Conservation (phyloP, 2,113 vertebrate genomes). For the Tichodroma muraria region DNA sequence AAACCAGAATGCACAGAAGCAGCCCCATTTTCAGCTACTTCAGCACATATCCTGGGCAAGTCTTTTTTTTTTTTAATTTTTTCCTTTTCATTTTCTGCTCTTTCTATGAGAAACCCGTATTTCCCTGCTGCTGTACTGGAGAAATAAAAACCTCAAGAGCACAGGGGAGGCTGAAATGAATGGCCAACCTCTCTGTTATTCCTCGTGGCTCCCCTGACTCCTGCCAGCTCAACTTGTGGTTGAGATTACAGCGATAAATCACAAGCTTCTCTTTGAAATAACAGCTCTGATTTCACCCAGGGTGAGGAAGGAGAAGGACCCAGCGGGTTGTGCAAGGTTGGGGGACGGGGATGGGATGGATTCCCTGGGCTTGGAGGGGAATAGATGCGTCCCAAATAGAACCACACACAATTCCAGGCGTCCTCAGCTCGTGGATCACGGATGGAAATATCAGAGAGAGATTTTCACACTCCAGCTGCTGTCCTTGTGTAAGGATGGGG, state of each 20-base stretch:
- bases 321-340: not conserved
- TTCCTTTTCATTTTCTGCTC: not conserved
- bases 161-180: conserved; percentile 33
- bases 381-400: fast-evolving
- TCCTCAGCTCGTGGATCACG: fast-evolving
- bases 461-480: not conserved
- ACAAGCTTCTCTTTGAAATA: conserved; percentile 57
- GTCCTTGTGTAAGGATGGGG: not conserved
- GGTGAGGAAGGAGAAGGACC: not conserved
- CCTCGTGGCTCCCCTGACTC: conserved; percentile 38
- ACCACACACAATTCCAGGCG: not conserved
- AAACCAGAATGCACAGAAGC: not conserved
- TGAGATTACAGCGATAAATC: conserved; percentile 58
- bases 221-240: conserved; percentile 59
- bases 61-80: no score
- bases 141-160: conserved; percentile 42
- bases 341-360: fast-evolving
- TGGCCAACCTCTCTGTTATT: not conserved
- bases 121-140: not conserved
- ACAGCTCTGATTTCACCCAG: conserved; percentile 56
- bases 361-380: not conserved
- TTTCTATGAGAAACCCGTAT: not conserved
- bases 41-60: not conserved
- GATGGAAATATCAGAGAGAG: not conserved
- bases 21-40: not conserved